phyloP scores from a whole-genome alignment of 64 coral and sea anemone genomes.

The Acropora tenuis region DNA sequence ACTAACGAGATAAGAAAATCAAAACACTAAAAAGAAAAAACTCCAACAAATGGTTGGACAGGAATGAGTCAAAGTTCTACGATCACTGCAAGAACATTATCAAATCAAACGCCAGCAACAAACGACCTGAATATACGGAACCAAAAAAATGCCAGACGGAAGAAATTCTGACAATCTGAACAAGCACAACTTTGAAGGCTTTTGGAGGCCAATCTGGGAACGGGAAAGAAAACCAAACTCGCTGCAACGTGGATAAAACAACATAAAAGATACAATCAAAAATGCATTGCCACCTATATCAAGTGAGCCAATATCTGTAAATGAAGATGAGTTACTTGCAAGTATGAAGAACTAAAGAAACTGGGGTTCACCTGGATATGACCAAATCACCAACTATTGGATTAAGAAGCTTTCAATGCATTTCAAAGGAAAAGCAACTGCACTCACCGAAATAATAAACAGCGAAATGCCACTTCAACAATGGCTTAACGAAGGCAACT shows the following conservation, averaged over 20 bases:
- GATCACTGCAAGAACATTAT: slow-evolving; percentile 27
- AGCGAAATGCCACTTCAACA: neutral
- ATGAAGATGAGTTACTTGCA: neutral
- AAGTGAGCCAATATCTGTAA: neutral
- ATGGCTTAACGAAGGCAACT: neutral
- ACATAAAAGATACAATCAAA: neutral
- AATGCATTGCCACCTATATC: neutral
- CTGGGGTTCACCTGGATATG: neutral
- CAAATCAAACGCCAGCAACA: slow-evolving; percentile 3
- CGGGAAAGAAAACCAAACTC: too few species aligned
- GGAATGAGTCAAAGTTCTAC: slow-evolving; percentile 22
- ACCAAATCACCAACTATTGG: slow-evolving; percentile 33
- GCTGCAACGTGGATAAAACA: too few species aligned
- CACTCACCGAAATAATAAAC: slow-evolving; percentile 7
- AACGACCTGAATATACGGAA: slow-evolving; percentile 8
- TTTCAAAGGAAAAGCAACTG: slow-evolving; percentile 8
- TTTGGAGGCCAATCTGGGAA: neutral
- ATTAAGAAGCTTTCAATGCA: neutral
- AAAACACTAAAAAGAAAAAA: neutral
- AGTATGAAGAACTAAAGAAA: neutral
- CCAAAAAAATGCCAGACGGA: neutral
- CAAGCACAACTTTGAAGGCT: neutral
- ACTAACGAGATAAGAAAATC: slow-evolving; percentile 6
- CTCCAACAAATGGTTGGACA: slow-evolving; percentile 10
- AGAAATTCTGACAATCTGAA: neutral